Evolutionary conservation across 2,888 invertebrate species (phyloP), one percentile per base, ranked within the genome.

Genomic region (Drosophila merina): DNA sequence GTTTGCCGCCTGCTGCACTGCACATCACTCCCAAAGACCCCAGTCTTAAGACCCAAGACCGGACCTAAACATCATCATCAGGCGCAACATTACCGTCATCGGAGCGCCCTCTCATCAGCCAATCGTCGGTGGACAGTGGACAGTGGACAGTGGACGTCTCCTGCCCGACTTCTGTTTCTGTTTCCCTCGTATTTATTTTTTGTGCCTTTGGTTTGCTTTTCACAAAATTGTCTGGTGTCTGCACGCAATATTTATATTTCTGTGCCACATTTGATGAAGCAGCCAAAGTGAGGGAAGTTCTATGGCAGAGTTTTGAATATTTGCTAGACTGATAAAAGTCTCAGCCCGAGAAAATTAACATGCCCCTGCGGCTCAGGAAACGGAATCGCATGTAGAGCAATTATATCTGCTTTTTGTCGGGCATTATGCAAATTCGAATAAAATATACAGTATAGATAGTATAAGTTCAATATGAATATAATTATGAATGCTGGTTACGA

Each of bases 201-300:
- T 20, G 14, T 54, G 12, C 31, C 52, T 49, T 47, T 40, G 28
- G 66, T 52, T 63, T 76, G 68, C 49, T 57, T 62, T 56, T 40
- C 51, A 77, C 56, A 50, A 82, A 86, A 82, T 77, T 70, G 77
- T 83, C 57, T 59, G 62, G 42, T 71, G 82, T 83, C 82, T 83
- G 82, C 82, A 82, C 86, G 82, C 82, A 86, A 82, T 73, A 55
- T 67, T 60, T 52, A 44, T 44, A 44, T 20, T 36, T 12, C 36
- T 12, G 44, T 9, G 44, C 25, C 14, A 20, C 10, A 66, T 36
- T 51, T 38, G 44, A 66, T 70, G 52, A 60, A 67, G 66, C 66
- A 55, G 68, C 51, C 59, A 57, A 55, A 67, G 70, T 72, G 76
- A 74, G 71, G 72, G 10, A 25, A 42, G 63, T 66, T 64, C 67